Evolutionary conservation across 1,140 invertebrate genomes (phyloP), one percentile per base, ranked within the genome.

Genomic region (Aleiodes sp.): DNA sequence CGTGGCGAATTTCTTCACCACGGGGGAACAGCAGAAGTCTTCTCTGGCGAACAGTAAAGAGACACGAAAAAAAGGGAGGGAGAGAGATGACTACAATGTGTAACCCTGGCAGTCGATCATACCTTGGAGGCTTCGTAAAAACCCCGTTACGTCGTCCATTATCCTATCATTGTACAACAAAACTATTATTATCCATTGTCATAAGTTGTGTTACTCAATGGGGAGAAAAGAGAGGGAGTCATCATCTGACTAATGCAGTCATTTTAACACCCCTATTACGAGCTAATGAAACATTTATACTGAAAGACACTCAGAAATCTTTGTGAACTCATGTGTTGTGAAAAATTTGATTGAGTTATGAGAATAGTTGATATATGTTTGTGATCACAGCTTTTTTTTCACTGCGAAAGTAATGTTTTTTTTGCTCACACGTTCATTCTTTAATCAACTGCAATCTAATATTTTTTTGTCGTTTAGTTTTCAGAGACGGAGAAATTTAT

Each of bases 1-100:
- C 83, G 79, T 85, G 68, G 76, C 84, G 75, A 86, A 86, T 86
- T 75, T 70, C 68, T 75, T 77, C 73, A 68, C 72, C 59, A 71
- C 56, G 63, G 61, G 70, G 75, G 76, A 7, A n/a, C 26, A 28
- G 68, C 8, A 21, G 2, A 59, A 68, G 72, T 57, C 56, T 68
- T 65, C 65, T 65, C n/a, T n/a, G n/a, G n/a, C n/a, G n/a, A n/a
- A n/a, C n/a, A n/a, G n/a, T 67, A 69, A 43, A 68, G 41, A 70
- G 57, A 70, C 46, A 67, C 66, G 63, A 60, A 64, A 65, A 63
- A 60, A 29, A 61, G 7, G 28, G 19, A 61, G 21, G 28, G 12
- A 43, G 41, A 28, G n/a, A 12, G 16, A 43, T 16, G 39, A 12
- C n/a, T 43, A 31, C 4, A 33, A 1, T 59, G 56, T 29, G 2